phyloP scores from a whole-genome alignment of 2,888 invertebrate species.

The Agonum fuliginosum region DNA sequence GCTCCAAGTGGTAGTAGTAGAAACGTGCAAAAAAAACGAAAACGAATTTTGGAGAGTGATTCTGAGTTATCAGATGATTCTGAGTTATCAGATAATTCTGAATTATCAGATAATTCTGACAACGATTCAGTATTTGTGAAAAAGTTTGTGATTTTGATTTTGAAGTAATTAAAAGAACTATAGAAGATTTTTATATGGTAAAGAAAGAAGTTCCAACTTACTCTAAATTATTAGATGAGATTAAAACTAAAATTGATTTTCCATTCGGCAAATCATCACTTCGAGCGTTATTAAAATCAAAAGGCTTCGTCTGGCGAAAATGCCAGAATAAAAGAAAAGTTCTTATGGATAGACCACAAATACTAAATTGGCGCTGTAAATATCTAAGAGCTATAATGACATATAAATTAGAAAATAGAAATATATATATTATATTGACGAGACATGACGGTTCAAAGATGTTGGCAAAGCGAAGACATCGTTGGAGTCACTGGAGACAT shows the following conservation, averaged over 20 bases:
- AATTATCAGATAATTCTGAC: too few relatives aligned
- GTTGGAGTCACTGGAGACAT: too few relatives aligned
- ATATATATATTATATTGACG: too few relatives aligned
- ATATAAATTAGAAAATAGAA: too few relatives aligned
- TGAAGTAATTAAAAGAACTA: neutral
- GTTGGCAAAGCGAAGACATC: too few relatives aligned
- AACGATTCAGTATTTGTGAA: neutral
- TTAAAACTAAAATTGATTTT: slow-evolving; percentile 6
- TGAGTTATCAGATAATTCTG: too few relatives aligned
- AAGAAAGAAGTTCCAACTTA: neutral
- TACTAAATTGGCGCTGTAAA: neutral
- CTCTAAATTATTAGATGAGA: neutral
- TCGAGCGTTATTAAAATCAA: neutral
- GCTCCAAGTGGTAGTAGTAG: too few relatives aligned
- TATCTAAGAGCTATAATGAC: too few relatives aligned
- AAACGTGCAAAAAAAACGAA: too few relatives aligned
- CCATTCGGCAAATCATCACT: neutral
- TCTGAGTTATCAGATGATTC: too few relatives aligned
- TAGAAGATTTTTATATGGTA: neutral
- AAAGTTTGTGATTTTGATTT: neutral
- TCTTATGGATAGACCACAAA: slow-evolving; percentile 23
- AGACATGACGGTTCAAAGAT: too few relatives aligned
- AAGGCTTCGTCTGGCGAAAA: neutral
- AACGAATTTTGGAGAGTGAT: too few relatives aligned
- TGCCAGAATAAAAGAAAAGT: slow-evolving; percentile 4